Base-by-base conservation (phyloP, 2,888 invertebrate species). In the Eupithecia vulgata region DNA sequence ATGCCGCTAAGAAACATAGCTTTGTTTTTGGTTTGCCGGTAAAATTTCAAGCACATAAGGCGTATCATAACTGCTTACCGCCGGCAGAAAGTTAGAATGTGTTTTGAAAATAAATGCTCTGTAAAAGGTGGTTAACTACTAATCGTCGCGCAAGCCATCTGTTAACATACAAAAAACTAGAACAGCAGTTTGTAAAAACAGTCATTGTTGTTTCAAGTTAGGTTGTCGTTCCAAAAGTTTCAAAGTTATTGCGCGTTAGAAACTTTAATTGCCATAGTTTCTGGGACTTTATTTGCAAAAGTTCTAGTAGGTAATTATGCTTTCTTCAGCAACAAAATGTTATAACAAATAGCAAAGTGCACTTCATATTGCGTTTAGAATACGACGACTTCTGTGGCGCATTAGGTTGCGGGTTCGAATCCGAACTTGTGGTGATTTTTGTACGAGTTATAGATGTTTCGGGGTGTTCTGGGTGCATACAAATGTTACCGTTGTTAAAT, bases 191-290 rank as follows among this genome's bases (percentile, higher is more conserved):
- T 30, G 59, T 30, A 30, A 30, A 59, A 25, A 25, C 17, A 17
- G 34, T 25, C 21, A 45, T 48, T 21, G 8, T 21, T 21, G 21
- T 21, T 52, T 21, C 48, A 52, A 21, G 48, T 21, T 52, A 52
- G n/a, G 6, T 48, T 52, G n/a, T 52, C 48, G 21, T 52, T 57
- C 25, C 21, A 25, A 25, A 57, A 52, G 21, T 52, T n/a, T 45
- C 21, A 48, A 34, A 34, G 34, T 64, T 35, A 64, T 64, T 37
- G 37, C 37, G 62, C 35, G 62, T 62, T 35, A 62, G 35, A 72
- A 76, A 76, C 74, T 76, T 74, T 74, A 74, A 76, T 76, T 74
- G 72, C 74, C 45, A 70, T 74, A 70, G 72, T 76, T 74, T 68
- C n/a, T 64, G n/a, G 21, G 37, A 64, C 62, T 17, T 21, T 21